Evolutionary conservation across 2,113 vertebrate species (phyloP).

Genomic region (Mobula birostris): DNA sequence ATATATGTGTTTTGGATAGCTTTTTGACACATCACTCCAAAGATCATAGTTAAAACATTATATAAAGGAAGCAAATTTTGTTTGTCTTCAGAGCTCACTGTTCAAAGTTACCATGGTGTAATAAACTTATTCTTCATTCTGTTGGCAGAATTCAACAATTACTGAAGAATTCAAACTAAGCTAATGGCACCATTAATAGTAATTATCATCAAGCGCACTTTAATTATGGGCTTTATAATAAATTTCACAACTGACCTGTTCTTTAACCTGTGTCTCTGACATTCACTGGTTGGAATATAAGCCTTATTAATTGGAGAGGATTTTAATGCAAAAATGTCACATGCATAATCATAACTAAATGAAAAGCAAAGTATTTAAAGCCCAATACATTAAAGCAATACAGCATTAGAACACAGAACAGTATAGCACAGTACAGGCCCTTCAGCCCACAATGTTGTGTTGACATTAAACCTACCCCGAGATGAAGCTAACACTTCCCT

Average conservation of each 20-base stretch:
- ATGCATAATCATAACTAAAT: conserved; percentile 21
- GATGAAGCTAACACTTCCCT: too few species aligned
- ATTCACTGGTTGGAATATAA: neutral
- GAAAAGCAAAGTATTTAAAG: conserved; percentile 15
- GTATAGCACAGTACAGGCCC: too few species aligned
- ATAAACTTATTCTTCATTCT: neutral
- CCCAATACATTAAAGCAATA: neutral
- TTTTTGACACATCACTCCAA: neutral
- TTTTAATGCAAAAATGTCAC: conserved; percentile 13
- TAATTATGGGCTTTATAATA: conserved; percentile 29
- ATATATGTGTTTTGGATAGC: too few species aligned
- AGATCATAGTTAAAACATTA: neutral
- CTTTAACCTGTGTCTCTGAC: conserved; percentile 33
- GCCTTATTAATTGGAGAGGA: neutral
- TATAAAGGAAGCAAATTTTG: neutral
- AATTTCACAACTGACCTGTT: conserved; percentile 15
- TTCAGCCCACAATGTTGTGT: too few species aligned
- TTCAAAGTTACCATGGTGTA: neutral
- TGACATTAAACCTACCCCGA: too few species aligned
- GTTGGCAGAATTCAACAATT: conserved; percentile 26
- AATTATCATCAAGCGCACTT: conserved; percentile 13
- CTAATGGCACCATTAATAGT: conserved; percentile 7
- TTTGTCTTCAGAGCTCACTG: neutral
- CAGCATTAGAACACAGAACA: neutral
- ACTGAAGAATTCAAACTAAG: conserved; percentile 7